Evolutionary conservation across 2,888 invertebrate species (phyloP).

Genomic region (Volucella bombylans): DNA sequence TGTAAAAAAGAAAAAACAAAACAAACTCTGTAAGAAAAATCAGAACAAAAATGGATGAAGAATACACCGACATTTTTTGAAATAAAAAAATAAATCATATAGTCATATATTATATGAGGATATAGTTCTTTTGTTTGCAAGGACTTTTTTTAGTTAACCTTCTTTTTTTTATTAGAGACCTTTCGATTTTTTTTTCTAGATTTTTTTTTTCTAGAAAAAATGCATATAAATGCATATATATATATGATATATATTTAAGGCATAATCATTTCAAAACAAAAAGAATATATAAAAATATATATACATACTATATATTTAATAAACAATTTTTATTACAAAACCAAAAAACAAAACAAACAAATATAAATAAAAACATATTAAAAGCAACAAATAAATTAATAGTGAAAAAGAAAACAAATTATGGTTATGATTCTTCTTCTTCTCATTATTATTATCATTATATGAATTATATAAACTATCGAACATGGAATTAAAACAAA

Average conservation of each 20-base stretch:
- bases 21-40: slow-evolving; percentile 68
- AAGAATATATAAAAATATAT: slow-evolving; percentile 77
- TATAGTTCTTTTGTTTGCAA: slow-evolving; percentile 51
- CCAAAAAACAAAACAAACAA: slow-evolving; percentile 41
- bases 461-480: slow-evolving; percentile 55
- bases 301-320: slow-evolving; percentile 75
- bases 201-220: slow-evolving; percentile 77
- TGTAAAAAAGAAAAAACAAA: slow-evolving; percentile 61
- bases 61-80: slow-evolving; percentile 79
- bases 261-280: slow-evolving; percentile 76
- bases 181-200: not conserved
- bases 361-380: slow-evolving; percentile 38
- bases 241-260: slow-evolving; percentile 76
- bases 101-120: slow-evolving; percentile 61
- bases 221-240: slow-evolving; percentile 74
- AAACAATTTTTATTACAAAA: slow-evolving; percentile 77
- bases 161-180: no score
- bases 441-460: slow-evolving; percentile 65
- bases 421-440: slow-evolving; percentile 59
- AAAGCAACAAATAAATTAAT: slow-evolving; percentile 32
- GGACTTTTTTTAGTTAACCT: no score
- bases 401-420: slow-evolving; percentile 56
- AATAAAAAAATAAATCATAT: slow-evolving; percentile 64
- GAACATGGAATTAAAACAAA: slow-evolving; percentile 44
- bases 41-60: slow-evolving; percentile 79